These are phyloP conservation scores for Homarus americanus DNA, from an alignment of 1,140 invertebrate species.

Conservation along the genomic window DNA sequence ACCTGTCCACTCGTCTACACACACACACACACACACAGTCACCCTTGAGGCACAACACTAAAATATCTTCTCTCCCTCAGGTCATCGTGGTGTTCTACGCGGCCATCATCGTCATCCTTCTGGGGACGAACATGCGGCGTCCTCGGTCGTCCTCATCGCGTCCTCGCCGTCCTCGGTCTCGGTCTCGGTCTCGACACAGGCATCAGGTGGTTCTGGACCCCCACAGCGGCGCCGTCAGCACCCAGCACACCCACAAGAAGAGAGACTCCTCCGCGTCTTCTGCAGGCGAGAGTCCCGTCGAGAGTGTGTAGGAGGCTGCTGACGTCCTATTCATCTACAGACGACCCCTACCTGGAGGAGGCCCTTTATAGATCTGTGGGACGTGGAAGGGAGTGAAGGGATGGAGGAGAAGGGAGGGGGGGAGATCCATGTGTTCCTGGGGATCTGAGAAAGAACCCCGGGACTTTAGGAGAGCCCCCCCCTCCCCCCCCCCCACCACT, in stretches of 20 bases:
- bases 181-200: constrained; percentile 18
- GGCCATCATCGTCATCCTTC: constrained; percentile 51
- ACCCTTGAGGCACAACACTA: too few species aligned
- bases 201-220: constrained; percentile 44
- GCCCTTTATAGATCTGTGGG: too few species aligned
- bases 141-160: neutral
- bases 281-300: neutral
- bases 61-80: neutral
- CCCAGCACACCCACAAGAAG: constrained; percentile 46
- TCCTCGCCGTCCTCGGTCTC: neutral
- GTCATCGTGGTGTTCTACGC: constrained; percentile 53
- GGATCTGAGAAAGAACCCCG: too few species aligned
- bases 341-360: too few species aligned
- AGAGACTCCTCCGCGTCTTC: neutral
- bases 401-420: too few species aligned
- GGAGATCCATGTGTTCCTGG: too few species aligned
- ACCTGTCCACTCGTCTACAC: neutral
- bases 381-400: too few species aligned
- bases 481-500: too few species aligned
- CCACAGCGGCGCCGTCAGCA: constrained; percentile 5
- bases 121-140: constrained; percentile 43
- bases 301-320: neutral
- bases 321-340: too few species aligned
- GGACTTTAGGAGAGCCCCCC: too few species aligned
- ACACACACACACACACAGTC: neutral